These are phyloP conservation scores for Orthosia gothica DNA, from an alignment of 2,888 invertebrate species.

Conservation along the genomic window DNA sequence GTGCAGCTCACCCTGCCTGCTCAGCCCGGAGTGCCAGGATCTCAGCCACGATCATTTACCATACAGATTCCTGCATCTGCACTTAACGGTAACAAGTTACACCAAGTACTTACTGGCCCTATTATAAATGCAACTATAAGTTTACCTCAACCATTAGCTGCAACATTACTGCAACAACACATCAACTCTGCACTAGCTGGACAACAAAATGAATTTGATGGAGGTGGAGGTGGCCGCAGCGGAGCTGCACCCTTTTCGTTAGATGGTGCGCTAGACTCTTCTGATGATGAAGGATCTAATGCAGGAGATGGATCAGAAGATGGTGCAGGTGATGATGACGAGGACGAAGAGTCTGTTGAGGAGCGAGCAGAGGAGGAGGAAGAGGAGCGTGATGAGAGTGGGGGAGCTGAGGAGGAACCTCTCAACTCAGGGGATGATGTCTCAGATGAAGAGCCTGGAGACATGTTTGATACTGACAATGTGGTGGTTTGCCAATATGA, in stretches of 20 bases:
- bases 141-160: constrained; percentile 95
- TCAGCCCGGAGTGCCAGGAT: constrained; percentile 94
- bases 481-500: constrained; percentile 99
- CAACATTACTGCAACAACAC: constrained; percentile 96
- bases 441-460: constrained; percentile 98
- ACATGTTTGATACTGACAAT: constrained; percentile 99
- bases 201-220: constrained; percentile 88
- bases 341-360: constrained; percentile 95
- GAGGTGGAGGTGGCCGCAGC: constrained; percentile 88
- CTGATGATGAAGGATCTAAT: constrained; percentile 94
- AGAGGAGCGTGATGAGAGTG: constrained; percentile 94
- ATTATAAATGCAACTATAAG: constrained; percentile 97
- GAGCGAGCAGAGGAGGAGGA: constrained; percentile 93
- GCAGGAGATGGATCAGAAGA: constrained; percentile 92
- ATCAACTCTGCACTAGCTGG: constrained; percentile 95
- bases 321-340: constrained; percentile 93
- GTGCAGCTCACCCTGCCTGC: constrained; percentile 96
- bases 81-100: constrained; percentile 93
- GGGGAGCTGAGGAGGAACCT: constrained; percentile 95
- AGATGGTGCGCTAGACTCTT: constrained; percentile 93
- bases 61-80: constrained; percentile 97
- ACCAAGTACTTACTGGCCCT: constrained; percentile 96
- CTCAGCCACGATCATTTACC: constrained; percentile 95
- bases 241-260: constrained; percentile 88
- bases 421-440: constrained; percentile 99